phyloP scores from a whole-genome alignment of 2,113 vertebrate species.

The Rhinogobius similis region DNA sequence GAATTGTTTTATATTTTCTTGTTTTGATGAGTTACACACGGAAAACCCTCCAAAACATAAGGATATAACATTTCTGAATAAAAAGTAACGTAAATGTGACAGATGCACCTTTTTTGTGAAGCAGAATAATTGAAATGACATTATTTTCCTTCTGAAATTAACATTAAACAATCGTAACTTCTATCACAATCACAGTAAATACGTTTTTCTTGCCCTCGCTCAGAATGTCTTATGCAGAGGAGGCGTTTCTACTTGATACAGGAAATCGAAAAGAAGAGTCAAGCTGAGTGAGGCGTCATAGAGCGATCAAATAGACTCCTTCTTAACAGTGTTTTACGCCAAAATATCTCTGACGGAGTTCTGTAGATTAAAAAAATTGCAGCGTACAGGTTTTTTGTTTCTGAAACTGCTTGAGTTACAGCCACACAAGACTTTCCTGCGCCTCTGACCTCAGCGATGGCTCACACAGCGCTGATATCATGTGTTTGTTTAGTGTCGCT shows the following conservation, averaged over 20 bases:
- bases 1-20: too few relatives aligned
- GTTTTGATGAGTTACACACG: too few relatives aligned
- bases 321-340: neutral
- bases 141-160: too few relatives aligned
- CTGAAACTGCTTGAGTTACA: conserved; percentile 16
- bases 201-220: neutral
- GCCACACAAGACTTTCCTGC: neutral
- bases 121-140: too few relatives aligned
- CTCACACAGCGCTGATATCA: conserved; percentile 50
- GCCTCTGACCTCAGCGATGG: conserved; percentile 39
- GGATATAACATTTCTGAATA: too few relatives aligned
- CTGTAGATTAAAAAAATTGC: neutral
- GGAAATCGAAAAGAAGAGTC: neutral
- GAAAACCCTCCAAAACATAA: too few relatives aligned
- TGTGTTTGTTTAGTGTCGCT: conserved; percentile 27
- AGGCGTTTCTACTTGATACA: neutral
- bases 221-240: neutral
- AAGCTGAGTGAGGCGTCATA: neutral
- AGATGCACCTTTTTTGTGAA: too few relatives aligned
- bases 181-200: neutral
- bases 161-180: neutral
- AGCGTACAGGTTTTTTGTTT: neutral
- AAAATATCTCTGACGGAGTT: neutral
- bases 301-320: neutral
- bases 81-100: too few relatives aligned